Evolutionary conservation across 2,113 vertebrate species (phyloP).

Genomic region (Syngnathoides biaculeatus): DNA sequence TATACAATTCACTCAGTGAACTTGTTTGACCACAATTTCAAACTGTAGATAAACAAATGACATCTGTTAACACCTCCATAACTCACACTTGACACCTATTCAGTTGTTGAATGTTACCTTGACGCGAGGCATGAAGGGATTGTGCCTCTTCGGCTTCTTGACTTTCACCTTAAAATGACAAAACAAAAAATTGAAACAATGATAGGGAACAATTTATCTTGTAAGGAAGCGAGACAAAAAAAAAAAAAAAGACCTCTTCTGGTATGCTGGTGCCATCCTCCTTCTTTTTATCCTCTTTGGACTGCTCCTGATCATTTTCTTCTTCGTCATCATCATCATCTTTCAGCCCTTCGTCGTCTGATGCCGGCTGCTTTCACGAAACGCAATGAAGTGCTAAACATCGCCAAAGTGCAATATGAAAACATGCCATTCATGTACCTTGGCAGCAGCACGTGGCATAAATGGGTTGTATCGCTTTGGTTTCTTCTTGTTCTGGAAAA

Average conservation of each 20-base stretch:
- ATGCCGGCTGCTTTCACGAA: conserved; percentile 23
- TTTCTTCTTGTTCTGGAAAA: conserved; percentile 41
- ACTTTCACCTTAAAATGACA: conserved; percentile 41
- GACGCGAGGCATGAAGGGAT: conserved; percentile 60
- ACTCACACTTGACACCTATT: not conserved
- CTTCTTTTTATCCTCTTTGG: conserved; percentile 32
- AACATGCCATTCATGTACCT: conserved; percentile 2
- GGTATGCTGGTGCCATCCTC: conserved; percentile 26
- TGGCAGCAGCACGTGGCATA: conserved; percentile 10
- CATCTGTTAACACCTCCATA: no score
- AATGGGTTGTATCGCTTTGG: conserved; percentile 41
- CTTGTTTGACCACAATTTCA: not conserved
- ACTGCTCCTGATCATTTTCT: conserved; percentile 25
- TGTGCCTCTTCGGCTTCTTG: conserved; percentile 49
- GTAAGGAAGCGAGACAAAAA: not conserved
- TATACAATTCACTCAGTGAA: not conserved
- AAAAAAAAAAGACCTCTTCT: conserved; percentile 20
- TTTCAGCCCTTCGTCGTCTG: conserved; percentile 45
- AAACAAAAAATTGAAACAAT: not conserved
- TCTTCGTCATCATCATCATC: conserved; percentile 25
- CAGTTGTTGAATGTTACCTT: conserved; percentile 45
- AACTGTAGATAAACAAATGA: not conserved
- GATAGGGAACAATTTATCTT: not conserved
- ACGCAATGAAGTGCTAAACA: not conserved
- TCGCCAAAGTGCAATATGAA: not conserved